These are phyloP conservation scores for Oconnorella tubifera DNA, from an alignment of 2,888 invertebrate genomes.

Conservation along the genomic window DNA sequence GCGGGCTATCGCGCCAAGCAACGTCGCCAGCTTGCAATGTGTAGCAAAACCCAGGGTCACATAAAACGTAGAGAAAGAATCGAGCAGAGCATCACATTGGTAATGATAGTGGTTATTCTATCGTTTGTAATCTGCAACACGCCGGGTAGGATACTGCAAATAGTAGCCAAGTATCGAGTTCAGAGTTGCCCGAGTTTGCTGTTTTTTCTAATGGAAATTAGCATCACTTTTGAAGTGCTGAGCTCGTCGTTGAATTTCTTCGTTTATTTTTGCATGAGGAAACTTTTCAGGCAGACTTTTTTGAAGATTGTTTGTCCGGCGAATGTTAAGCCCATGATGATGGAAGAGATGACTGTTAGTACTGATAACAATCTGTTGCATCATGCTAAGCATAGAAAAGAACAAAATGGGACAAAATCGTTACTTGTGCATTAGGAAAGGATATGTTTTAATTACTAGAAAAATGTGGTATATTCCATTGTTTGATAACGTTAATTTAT, in stretches of 20 bases:
- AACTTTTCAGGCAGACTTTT: slow-evolving; percentile 22
- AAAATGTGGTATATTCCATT: no score
- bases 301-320: slow-evolving; percentile 1
- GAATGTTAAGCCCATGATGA: background rate
- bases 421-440: no score
- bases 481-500: no score
- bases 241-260: slow-evolving; percentile 28
- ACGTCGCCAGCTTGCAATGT: background rate
- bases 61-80: slow-evolving; percentile 9
- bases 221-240: slow-evolving; percentile 20
- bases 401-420: no score
- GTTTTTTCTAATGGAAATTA: slow-evolving; percentile 21
- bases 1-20: slow-evolving; percentile 15
- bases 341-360: background rate
- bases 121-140: slow-evolving; percentile 23
- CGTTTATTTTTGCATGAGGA: slow-evolving; percentile 25
- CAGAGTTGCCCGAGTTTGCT: slow-evolving; percentile 12
- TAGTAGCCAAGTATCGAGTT: slow-evolving; percentile 1
- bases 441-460: no score
- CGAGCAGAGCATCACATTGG: slow-evolving; percentile 27
- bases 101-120: slow-evolving; percentile 28
- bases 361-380: background rate
- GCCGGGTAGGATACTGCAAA: slow-evolving; percentile 23
- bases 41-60: slow-evolving; percentile 3
- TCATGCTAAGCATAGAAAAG: no score